These are phyloP conservation scores for Salpingus planirostris DNA, from an alignment of 2,888 invertebrate genomes.

Conservation along the genomic window DNA sequence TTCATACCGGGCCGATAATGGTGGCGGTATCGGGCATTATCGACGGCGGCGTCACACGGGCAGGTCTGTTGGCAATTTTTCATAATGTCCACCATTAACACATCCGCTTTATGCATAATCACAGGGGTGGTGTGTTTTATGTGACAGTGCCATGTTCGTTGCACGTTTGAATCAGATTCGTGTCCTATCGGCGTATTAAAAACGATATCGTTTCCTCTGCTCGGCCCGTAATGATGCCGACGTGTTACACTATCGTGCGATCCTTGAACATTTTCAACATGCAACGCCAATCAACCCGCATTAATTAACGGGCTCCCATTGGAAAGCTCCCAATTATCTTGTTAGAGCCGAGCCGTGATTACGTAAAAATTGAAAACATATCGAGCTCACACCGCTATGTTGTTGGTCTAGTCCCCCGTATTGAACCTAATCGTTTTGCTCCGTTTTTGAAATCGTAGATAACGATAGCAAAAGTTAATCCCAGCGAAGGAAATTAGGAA, in stretches of 20 bases:
- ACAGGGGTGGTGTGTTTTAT: conserved; percentile 18
- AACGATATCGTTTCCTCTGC: conserved; percentile 15
- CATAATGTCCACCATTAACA: conserved; percentile 16
- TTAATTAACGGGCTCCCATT: too few species aligned
- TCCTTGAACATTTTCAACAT: background rate
- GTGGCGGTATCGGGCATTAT: conserved; percentile 6
- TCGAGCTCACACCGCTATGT: too few species aligned
- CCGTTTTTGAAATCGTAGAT: too few species aligned
- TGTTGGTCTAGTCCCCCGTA: too few species aligned
- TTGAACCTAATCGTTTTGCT: too few species aligned
- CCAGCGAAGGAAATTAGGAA: too few species aligned
- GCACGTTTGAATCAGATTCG: conserved; percentile 16
- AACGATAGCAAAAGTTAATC: too few species aligned
- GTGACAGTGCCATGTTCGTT: conserved; percentile 19
- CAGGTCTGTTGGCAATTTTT: conserved; percentile 14
- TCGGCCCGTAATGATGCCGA: conserved; percentile 10
- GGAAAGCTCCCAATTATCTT: too few species aligned
- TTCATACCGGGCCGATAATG: too few species aligned
- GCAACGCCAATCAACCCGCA: background rate
- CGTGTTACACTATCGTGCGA: background rate
- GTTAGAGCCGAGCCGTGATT: too few species aligned
- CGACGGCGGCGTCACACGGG: too few species aligned
- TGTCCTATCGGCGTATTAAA: conserved; percentile 15
- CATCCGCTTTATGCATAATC: conserved; percentile 17
- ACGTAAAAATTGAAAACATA: too few species aligned